Evolutionary conservation across 2,113 vertebrate genomes (phyloP).

Genomic region (Chitala chitala): DNA sequence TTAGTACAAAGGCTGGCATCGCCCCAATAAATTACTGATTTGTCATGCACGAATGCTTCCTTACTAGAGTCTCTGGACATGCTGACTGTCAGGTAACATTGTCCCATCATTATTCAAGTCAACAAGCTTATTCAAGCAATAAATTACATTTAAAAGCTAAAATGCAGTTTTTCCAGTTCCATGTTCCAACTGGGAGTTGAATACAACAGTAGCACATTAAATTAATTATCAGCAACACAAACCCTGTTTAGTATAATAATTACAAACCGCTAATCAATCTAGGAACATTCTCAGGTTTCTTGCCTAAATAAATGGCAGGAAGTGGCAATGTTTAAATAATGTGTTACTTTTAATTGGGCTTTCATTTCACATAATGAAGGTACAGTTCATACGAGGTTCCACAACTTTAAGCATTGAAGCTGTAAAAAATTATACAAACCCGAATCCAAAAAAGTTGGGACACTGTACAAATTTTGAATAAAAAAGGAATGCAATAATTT

Average conservation of each 20-base stretch:
- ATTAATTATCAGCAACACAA: neutral
- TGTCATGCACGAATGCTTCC: neutral
- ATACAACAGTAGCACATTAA: neutral
- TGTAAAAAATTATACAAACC: too few species aligned
- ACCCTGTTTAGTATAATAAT: neutral
- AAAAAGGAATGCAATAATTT: too few species aligned
- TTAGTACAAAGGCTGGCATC: neutral
- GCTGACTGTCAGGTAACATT: neutral
- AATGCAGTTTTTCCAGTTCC: slow-evolving; percentile 16
- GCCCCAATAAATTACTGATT: neutral
- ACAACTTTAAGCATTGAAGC: too few species aligned
- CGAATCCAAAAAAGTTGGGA: too few species aligned
- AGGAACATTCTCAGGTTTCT: neutral
- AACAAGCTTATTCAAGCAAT: slow-evolving; percentile 21
- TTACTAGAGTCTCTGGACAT: neutral
- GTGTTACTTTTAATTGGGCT: neutral
- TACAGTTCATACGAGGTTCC: neutral
- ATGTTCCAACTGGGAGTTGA: neutral
- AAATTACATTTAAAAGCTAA: slow-evolving; percentile 19
- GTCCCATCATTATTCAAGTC: slow-evolving; percentile 12
- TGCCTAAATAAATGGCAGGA: neutral
- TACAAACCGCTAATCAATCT: slow-evolving; percentile 6
- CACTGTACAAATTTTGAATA: too few species aligned
- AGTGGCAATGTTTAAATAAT: neutral
- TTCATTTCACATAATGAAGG: neutral